Evolutionary conservation across 2,113 vertebrate species (phyloP), one percentile per base, ranked within the genome.

Genomic region (Oxyura jamaicensis): DNA sequence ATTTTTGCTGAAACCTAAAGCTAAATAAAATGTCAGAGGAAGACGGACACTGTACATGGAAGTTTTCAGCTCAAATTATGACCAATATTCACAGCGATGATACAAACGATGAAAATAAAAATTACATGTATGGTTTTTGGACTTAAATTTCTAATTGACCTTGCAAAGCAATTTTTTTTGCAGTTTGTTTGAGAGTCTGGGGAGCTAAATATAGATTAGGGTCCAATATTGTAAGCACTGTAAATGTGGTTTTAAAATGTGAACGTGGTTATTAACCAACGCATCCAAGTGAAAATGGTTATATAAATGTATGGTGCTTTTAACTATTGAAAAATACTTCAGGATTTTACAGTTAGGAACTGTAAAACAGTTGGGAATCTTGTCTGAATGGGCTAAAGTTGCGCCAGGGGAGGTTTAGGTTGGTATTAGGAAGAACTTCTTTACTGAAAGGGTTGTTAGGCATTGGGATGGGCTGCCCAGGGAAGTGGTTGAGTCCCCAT

Each of bases 121-220:
- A 11, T 1, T 10, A 0, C 8, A 50, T 0, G 0, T 4, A 65
- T 0, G 1, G 20, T 74, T 94, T 81, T 46, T 74, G 41, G 2
- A 13, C 53, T 86, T 14, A 13, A 60, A 13, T 28, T 69, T 66
- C 22, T 56, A 48, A 39, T 6, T 59, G 59, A 53, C 8, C 29
- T 16, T 9, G 12, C 7, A 44, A 92, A 95, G 7, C 28, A 19
- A 3, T 41, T 22, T 29, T 35, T 80, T 88, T 73, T 60, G 46
- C 13, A 29, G 42, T 60, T 42, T 35, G 2, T 36, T 50, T 28
- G 55, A 59, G 11, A 36, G 16, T 23, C 14, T 22, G 9, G 3
- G 8, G 18, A 74, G 56, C 6, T 44, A 84, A 81, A 83, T 22
- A 1, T 66, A 73, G 16, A 50, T 59, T 63, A 68, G 0, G 1